phyloP scores from a whole-genome alignment of 2,888 invertebrate species.

The Barypeithes pellucidus region DNA sequence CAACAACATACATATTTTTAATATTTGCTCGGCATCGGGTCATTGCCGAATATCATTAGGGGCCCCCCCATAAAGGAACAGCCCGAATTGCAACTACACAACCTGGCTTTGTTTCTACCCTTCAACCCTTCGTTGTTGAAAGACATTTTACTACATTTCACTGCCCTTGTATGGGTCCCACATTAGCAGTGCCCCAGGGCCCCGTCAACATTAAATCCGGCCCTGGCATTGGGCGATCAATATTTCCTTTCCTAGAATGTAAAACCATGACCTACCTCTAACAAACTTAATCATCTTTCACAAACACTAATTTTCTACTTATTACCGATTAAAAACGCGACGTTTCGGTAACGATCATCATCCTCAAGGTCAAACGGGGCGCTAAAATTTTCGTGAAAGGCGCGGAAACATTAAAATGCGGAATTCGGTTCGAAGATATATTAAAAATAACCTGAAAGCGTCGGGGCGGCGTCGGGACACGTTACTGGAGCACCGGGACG shows the following conservation, averaged over 20 bases:
- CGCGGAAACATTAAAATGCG: slow-evolving; percentile 30
- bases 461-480: slow-evolving; percentile 48
- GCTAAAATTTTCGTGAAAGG: slow-evolving; percentile 40
- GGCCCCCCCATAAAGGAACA: no score
- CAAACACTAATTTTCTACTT: neutral
- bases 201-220: no score
- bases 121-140: no score
- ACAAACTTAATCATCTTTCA: slow-evolving; percentile 49
- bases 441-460: slow-evolving; percentile 42
- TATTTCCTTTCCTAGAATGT: neutral
- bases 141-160: no score
- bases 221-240: no score
- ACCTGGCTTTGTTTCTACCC: no score
- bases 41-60: no score
- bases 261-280: slow-evolving; percentile 43
- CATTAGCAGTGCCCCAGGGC: no score
- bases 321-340: slow-evolving; percentile 22
- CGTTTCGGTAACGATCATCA: slow-evolving; percentile 36
- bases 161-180: no score
- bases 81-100: no score
- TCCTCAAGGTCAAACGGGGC: slow-evolving; percentile 43
- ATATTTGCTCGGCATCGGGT: no score
- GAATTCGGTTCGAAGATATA: slow-evolving; percentile 37
- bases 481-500: slow-evolving; percentile 52
- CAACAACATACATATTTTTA: no score